Conservation (phyloP, 1,140 invertebrate genomes). For the Bicyclus anynana region DNA sequence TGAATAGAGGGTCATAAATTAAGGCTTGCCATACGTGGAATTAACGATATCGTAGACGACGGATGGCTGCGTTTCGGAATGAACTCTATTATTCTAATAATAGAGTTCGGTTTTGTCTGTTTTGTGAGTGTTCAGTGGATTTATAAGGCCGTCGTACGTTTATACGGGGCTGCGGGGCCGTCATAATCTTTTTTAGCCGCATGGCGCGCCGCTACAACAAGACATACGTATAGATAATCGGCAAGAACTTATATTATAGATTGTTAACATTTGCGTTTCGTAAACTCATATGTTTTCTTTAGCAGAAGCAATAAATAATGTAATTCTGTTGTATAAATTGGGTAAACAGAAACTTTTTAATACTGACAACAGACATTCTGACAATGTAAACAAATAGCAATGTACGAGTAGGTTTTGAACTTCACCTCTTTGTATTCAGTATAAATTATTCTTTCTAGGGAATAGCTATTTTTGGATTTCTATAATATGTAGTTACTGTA, state of each 20-base stretch:
- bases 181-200: constrained; percentile 75
- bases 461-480: not conserved
- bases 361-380: not conserved
- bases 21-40: constrained; percentile 64
- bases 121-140: constrained; percentile 39
- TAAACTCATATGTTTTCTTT: constrained; percentile 21
- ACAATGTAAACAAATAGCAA: constrained; percentile 5
- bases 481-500: not conserved
- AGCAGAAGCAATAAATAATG: constrained; percentile 13
- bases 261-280: constrained; percentile 27
- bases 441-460: not conserved
- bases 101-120: constrained; percentile 41
- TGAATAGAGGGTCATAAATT: constrained; percentile 63
- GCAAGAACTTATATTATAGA: constrained; percentile 50
- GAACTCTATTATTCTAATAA: constrained; percentile 25
- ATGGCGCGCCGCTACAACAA: constrained; percentile 55
- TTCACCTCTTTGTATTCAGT: not conserved
- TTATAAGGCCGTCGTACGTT: constrained; percentile 56
- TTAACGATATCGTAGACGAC: constrained; percentile 53
- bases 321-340: not conserved
- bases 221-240: constrained; percentile 60
- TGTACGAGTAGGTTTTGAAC: not conserved
- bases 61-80: constrained; percentile 26
- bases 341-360: constrained; percentile 6
- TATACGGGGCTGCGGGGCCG: constrained; percentile 47